Evolutionary conservation across 1,140 invertebrate species (phyloP), one percentile per base, ranked within the genome.

Genomic region (Cotesia chilonis): DNA sequence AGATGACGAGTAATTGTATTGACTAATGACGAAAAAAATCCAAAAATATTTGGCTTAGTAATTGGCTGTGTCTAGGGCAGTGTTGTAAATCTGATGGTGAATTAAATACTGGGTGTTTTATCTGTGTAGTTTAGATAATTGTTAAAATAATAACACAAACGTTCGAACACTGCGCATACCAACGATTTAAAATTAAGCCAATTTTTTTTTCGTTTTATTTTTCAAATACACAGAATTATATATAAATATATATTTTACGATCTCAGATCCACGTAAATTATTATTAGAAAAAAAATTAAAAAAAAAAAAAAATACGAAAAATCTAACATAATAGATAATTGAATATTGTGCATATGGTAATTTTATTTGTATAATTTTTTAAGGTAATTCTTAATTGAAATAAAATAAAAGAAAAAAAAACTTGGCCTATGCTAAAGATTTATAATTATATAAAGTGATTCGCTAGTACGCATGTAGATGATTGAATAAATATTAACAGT

Each of bases 11-110:
- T 77, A 78, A 72, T 75, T 55, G 54, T 74, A 74, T 75, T 73
- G 66, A 78, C 71, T 74, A 74, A 76, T 73, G 66, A 78, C 71
- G 67, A 71, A 75, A 75, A 83, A 75, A 83, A 83, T 79, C 83
- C 80, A 84, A 83, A 84, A 84, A 83, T 85, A 85, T 84, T 85
- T 85, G 82, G 83, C 80, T 85, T 85, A 84, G 83, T 81, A 85
- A 28, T 28, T 85, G 84, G 83, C 84, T 85, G 84, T 85, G 84
- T 84, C 79, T 84, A 84, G 78, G 79, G 77, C 82, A 83, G 80
- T 83, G 81, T 81, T 83, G 82, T 83, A 81, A 82, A 83, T 82
- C 78, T 76, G 75, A 35, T 78, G 77, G 77, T 75, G 75, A 41
- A 52, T 57, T 38, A 51, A 36, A 64, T 60, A 37, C 10, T 69